Base-by-base conservation (phyloP, 2,797 vertebrate genomes). In the Limosa lapponica region DNA sequence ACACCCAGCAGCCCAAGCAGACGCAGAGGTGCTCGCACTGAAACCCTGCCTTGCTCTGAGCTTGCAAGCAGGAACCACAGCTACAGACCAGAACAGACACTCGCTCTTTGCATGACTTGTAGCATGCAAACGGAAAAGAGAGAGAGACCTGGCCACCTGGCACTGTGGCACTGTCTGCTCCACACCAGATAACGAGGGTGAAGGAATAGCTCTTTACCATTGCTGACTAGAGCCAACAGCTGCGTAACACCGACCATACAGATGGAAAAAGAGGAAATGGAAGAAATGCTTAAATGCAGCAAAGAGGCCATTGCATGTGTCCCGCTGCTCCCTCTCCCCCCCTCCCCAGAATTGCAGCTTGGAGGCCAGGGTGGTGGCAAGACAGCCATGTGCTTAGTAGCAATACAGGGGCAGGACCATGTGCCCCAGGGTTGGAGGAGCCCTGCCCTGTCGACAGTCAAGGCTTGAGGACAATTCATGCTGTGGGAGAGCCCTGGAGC, bases 231-330 rank as follows among this genome's bases (percentile, higher is more conserved):
- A 78, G 54, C 15, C 62, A 65, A 22, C 0, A 23, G 8, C 80
- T 88, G 34, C 28, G 27, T 17, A 39, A 74, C 0, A 1, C 11
- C 0, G 0, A 46, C 59, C 0, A 0, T 1, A 30, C 0, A 0
- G 66, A 1, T 5, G 3, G 15, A 34, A 41, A 92, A 80, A 89
- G 51, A 75, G 48, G 58, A 95, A 89, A 89, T 0, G 0, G 18
- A 44, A 91, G 14, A 59, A 74, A 84, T 4, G 19, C 51, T 32
- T 20, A 11, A 41, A 82, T 22, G 65, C 32, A 86, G 39, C 28
- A 34, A 43, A 83, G 75, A 78, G n/a, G 32, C 16, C 65, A 57
- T 14, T 59, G 39, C 32, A 43, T 0, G 0, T 13, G 11, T 43
- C 7, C 18, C 1, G 13, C 19, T 41, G 32, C n/a, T 87, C 57